Base-by-base conservation (phyloP, 2,113 vertebrate genomes). In the Tretioscincus oriximinensis region DNA sequence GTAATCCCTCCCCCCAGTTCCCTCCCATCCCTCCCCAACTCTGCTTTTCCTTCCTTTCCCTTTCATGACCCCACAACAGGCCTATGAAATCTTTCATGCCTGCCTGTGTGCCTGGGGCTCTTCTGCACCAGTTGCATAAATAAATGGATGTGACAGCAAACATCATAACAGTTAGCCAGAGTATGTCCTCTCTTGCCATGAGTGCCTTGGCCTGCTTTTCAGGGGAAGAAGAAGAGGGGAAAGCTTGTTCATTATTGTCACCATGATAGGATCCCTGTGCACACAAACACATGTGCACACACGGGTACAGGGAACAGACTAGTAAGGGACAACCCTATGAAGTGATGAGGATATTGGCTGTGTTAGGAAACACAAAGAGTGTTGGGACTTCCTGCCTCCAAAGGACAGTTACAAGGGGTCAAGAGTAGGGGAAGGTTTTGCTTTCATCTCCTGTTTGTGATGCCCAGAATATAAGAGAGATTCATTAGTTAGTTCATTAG, bases 111-210 rank as follows among this genome's bases (percentile, higher is more conserved):
- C 94, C 95, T 88, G 88, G 12, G 95, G 96, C 95, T 85, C 91
- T 95, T 94, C 93, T 91, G 93, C 91, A 93, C 94, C 91, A 88
- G 93, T 96, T 95, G 93, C 95, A 95, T 96, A 96, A 97, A 97
- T 97, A 97, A 97, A 96, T 95, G 93, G 94, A 93, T 95, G 94
- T 97, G 96, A 97, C 96, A 96, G 96, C 95, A 95, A 96, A 95
- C 96, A 97, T 96, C 95, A 93, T 94, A 96, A 96, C 90, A 92
- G 93, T 95, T 94, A 94, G 93, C 90, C 60, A 93, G 93, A 94
- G 96, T 95, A 94, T 91, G 94, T 92, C 93, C 92, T 96, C 90
- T 41, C 35, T 41, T 41, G 69, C 90, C 92, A 92, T 94, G 94
- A 95, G 92, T 90, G 93, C 93, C 94, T 75, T 77, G 85, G 8